Evolutionary conservation across 2,797 vertebrate species (phyloP), one percentile per base, ranked within the genome.

Genomic region (Atherinosoma microstoma): DNA sequence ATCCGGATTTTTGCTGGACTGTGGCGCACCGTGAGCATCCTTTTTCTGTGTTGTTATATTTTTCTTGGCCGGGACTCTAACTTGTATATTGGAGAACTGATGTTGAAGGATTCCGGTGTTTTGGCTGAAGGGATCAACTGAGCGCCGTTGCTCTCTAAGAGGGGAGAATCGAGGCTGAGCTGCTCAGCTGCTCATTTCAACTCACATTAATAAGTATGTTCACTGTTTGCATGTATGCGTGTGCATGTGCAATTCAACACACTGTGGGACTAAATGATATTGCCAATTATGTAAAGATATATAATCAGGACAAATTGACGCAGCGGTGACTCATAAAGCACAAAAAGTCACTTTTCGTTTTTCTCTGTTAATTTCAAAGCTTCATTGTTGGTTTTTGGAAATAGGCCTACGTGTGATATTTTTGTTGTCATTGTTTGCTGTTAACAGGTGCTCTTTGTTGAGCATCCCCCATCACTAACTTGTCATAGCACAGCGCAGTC

Each of bases 161-260:
- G 69, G 87, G 83, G 75, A 84, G 71, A 80, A 70, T 83, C 62
- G 73, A 76, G 76, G n/a, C 87, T 80, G 80, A 83, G 75, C 86
- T 71, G 72, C 82, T 84, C 87, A 84, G 76, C 87, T 89, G 87
- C 71, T 84, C 86, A 62, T 85, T 87, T 88, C 84, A 80, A 77
- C 87, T 87, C 79, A 82, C 74, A 78, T 70, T 65, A 80, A 88
- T 67, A 95, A 93, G 95, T 95, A 94, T 85, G 94, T 94, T 73
- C 53, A 57, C n/a, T 83, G 18, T 49, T 36, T 65, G 53, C 53
- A n/a, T 64, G 29, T 16, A 27, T 58, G 38, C 15, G 64, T 75
- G 79, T 67, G 76, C 54, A 6, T 63, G 77, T 74, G 78, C 70
- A 64, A 62, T 76, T 63, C 69, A 84, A 72, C 64, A 72, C 47